Base-by-base conservation (phyloP, 2,113 vertebrate species). In the Neolamprologus kungweensis region DNA sequence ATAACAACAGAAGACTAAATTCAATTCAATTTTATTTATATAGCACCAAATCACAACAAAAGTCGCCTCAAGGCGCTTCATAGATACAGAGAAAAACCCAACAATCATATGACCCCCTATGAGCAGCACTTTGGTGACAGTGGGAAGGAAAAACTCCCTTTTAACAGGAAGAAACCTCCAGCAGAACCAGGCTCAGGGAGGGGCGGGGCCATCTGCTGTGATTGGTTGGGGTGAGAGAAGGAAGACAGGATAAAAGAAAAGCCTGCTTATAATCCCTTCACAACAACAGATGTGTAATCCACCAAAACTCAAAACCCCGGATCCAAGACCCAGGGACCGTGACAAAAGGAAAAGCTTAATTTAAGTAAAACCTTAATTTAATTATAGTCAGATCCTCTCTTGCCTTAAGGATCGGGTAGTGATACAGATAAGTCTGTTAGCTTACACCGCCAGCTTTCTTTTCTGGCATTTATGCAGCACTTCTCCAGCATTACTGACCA, bases 401-500 rank as follows among this genome's bases (percentile, higher is more conserved):
- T 50, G 21, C 65, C 5, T 26, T 73, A 73, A 73, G 65, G 8
- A 73, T 47, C 3, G 1, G 16, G 26, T 11, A 50, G 71, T 78
- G 42, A 78, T 78, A 50, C 71, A 78, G 6, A 78, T 50, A 28
- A 3, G 71, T 31, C 14, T 75, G n/a, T 50, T 3, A 42, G n/a
- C 65, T 71, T 40, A 26, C 37, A 73, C 13, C 0, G 12, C 21
- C 37, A 45, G 13, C 40, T 28, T 26, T 73, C 68, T 23, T 26
- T 26, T 45, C 21, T 73, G 0, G 65, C 37, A 26, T 73, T 42
- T 26, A 2, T 23, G 37, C 35, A 42, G 65, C 37, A 71, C 0
- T 1, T 71, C 42, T 75, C 23, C 42, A 50, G 71, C 8, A 1
- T 50, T 28, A 31, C 71, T 75, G 42, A 50, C 13, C 68, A 26